These are phyloP conservation scores for Sebastes fasciatus DNA, from an alignment of 2,113 vertebrate genomes.

Conservation along the genomic window DNA sequence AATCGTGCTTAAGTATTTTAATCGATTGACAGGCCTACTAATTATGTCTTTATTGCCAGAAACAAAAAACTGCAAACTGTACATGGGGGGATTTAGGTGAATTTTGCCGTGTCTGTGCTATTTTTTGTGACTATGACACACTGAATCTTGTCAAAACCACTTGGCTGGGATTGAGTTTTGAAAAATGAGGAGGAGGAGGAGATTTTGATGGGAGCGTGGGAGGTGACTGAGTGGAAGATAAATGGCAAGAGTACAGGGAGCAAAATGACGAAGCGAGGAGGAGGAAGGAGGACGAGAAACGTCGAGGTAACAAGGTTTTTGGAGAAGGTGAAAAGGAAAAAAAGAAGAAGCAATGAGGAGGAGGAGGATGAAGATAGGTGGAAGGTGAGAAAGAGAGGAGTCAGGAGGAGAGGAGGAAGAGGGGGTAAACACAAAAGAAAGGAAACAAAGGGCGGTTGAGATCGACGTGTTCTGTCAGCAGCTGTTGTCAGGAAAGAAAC, in stretches of 20 bases:
- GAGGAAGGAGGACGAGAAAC: not conserved
- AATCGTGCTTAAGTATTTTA: too few species aligned
- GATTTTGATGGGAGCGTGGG: slow-evolving; percentile 53
- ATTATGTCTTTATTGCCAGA: too few species aligned
- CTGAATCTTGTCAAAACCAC: slow-evolving; percentile 33
- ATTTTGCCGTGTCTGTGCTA: not conserved
- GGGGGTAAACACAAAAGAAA: slow-evolving; percentile 11
- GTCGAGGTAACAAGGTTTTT: slow-evolving; percentile 2
- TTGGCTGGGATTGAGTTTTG: slow-evolving; percentile 40
- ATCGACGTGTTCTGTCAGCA: slow-evolving; percentile 39
- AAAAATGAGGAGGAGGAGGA: slow-evolving; percentile 35
- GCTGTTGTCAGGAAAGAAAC: slow-evolving; percentile 27
- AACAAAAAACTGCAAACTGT: not conserved
- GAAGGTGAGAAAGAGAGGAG: not conserved
- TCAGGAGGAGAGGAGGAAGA: slow-evolving; percentile 4
- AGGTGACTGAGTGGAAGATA: slow-evolving; percentile 61
- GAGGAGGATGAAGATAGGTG: not conserved
- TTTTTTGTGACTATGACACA: slow-evolving; percentile 25
- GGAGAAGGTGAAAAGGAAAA: not conserved
- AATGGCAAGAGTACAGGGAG: slow-evolving; percentile 21
- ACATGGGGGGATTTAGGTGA: not conserved
- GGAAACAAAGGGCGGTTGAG: slow-evolving; percentile 29
- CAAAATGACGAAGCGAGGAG: slow-evolving; percentile 20
- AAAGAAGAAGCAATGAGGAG: not conserved
- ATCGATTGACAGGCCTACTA: too few species aligned